Base-by-base conservation (phyloP, 2,113 vertebrate species). In the Sclerurus mexicanus region DNA sequence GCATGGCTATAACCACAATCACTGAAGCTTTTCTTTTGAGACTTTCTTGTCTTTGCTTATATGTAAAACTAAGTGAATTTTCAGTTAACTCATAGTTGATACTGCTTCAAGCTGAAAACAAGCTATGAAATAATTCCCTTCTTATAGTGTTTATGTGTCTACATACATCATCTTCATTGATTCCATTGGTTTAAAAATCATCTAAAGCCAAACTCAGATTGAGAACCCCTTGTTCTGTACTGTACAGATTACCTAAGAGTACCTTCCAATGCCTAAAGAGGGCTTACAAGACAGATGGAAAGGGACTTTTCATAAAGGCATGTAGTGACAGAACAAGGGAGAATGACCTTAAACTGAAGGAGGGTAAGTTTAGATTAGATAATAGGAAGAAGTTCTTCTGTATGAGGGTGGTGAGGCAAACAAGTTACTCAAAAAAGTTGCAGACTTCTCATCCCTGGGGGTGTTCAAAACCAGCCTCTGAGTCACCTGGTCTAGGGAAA, bases 1-100 rank as follows among this genome's bases (percentile, higher is more conserved):
- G 80, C 0, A 1, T 28, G 13, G 20, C n/a, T 76, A 53, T 2
- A 23, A 12, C 4, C 17, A n/a, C 11, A 6, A n/a, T 42, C 12
- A 55, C 14, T 44, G 33, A 53, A 66, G 6, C 7, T 63, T 12
- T 69, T 71, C 17, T 68, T 64, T n/a, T 69, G n/a, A 68, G 40
- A 44, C 10, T 47, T 85, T 18, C 5, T 6, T 79, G 12, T 39
- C 11, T 79, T 64, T 87, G 25, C 10, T 88, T 15, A 72, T 64
- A 72, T 24, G 14, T 40, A 50, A 83, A 68, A 60, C 10, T 39
- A 55, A 9, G 5, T 35, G 10, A 63, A 62, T n/a, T 87, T 77
- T 90, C 21, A 9, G 11, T 28, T 59, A 69, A 40, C 24, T 87
- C 17, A 33, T 30, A 75, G 24, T 7, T 24, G 14, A 21, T 72